Conservation (phyloP, 2,113 vertebrate genomes). For the Chionomys nivalis region DNA sequence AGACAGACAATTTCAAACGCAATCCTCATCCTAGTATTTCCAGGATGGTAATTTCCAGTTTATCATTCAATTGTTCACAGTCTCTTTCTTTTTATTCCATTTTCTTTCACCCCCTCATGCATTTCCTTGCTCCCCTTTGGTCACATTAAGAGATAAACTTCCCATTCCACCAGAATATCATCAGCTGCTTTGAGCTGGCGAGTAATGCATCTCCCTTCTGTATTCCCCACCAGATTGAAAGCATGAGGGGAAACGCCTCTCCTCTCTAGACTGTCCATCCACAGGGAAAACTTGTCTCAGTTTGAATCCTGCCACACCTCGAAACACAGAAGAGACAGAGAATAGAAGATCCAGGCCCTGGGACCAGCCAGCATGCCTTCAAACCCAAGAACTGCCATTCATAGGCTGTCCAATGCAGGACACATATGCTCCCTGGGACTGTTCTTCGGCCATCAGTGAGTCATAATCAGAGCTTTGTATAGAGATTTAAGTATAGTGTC, state of each 20-base stretch:
- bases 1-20: background rate
- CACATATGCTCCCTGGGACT: background rate
- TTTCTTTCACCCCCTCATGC: background rate
- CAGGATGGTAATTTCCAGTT: background rate
- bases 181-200: constrained; percentile 29
- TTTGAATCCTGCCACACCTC: background rate
- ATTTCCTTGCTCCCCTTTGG: constrained; percentile 41
- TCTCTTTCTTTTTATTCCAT: background rate
- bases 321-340: background rate
- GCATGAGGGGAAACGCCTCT: background rate
- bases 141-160: background rate
- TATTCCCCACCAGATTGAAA: background rate
- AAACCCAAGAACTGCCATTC: background rate
- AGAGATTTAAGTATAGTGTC: background rate
- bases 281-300: background rate
- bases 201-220: background rate
- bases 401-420: background rate
- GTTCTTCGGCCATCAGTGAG: background rate
- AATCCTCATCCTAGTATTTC: background rate
- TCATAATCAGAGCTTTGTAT: background rate
- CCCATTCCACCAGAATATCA: background rate
- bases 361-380: background rate
- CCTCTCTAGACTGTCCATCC: background rate
- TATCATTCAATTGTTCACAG: background rate
- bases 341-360: background rate